Base-by-base conservation (phyloP, 2,797 vertebrate genomes). In the Sarcoramphus papa region DNA sequence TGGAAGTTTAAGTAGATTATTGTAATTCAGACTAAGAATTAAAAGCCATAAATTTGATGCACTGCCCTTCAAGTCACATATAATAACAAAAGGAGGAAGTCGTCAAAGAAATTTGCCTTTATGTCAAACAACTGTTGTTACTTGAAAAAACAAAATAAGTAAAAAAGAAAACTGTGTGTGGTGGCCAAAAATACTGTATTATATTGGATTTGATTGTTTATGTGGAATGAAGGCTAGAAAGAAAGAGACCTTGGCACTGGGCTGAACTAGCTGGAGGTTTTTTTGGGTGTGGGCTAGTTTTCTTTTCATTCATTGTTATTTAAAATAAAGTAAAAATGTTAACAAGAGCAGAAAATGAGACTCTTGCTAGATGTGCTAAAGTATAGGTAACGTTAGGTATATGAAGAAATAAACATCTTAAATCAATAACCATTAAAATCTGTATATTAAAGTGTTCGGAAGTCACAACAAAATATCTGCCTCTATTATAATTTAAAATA, bases 81-180 rank as follows among this genome's bases (percentile, higher is more conserved):
- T 27, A 79, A 62, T 76, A 92, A 79, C 59, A 93, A 56, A 91
- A 83, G 40, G 25, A 74, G 64, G 40, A 79, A 91, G 47, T 70
- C 1, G 6, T 56, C 35, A 85, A 75, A n/a, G 25, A 75, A 63
- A 65, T 59, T 41, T 88, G 63, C 48, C 50, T 31, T 90, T 53
- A 21, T 4, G 7, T 65, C 22, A 90, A 82, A 87, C 59, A 80
- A n/a, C 48, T n/a, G 10, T 75, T 96, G 31, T 80, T 94, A 88
- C 92, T 90, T 85, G 31, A 87, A 87, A 85, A 91, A 93, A 45
- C 30, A 92, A 89, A 97, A 69, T 43, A 35, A 88, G n/a, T 79
- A 60, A 77, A 88, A 83, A 70, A 18, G 12, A 69, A 76, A 95
- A 70, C 37, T 59, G 21, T 67, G 33, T 76, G 72, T 85, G 68